These are phyloP conservation scores for Aurelia sp. DNA, from an alignment of 30 jellyfish, hydroid and myxozoan genomes.

Conservation along the genomic window DNA sequence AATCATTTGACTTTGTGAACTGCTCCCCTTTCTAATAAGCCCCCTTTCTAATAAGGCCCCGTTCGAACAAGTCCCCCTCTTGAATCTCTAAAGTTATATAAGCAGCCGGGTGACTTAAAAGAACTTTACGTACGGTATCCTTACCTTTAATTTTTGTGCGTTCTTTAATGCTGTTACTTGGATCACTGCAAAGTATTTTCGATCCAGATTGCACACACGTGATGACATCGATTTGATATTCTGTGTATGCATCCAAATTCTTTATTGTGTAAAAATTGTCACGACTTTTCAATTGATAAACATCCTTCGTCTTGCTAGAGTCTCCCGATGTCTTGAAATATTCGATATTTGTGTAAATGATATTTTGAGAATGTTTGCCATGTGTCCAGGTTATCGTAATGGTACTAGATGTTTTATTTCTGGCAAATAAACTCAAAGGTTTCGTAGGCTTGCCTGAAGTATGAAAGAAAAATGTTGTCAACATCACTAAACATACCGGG, in stretches of 20 bases:
- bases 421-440: slow-evolving; percentile 16
- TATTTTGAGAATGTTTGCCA: slow-evolving; percentile 36
- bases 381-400: slow-evolving; percentile 22
- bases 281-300: too few species aligned
- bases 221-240: slow-evolving; percentile 26
- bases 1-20: too few species aligned
- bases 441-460: slow-evolving; percentile 41
- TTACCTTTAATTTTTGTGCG: slow-evolving; percentile 49
- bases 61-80: not conserved
- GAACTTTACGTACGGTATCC: not conserved
- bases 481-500: not conserved
- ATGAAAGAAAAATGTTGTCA: not conserved
- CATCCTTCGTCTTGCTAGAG: too few species aligned
- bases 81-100: not conserved
- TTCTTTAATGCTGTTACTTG: not conserved
- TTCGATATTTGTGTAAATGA: not conserved
- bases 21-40: too few species aligned
- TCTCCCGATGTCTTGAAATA: slow-evolving; percentile 2
- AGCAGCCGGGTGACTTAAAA: not conserved
- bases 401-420: not conserved
- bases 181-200: slow-evolving; percentile 39
- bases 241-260: slow-evolving; percentile 46
- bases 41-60: too few species aligned
- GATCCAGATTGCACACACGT: slow-evolving; percentile 44
- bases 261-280: not conserved